Evolutionary conservation across 1,140 invertebrate species (phyloP).

Genomic region (Conopomorpha cramerella): DNA sequence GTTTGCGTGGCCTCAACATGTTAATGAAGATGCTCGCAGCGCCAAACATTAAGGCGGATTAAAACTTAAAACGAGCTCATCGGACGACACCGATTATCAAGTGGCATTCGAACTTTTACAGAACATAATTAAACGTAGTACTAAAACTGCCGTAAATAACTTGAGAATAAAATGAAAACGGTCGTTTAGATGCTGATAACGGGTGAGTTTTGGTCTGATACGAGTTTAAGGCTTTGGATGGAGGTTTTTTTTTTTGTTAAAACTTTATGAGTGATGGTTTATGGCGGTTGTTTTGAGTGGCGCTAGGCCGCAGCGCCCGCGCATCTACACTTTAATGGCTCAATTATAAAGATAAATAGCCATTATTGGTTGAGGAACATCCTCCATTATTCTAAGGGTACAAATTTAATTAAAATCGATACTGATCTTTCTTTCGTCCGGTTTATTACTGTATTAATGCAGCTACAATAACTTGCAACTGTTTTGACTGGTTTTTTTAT

Average conservation of each 20-base stretch:
- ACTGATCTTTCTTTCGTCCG: constrained; percentile 14
- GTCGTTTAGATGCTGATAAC: constrained; percentile 30
- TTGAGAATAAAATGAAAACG: constrained; percentile 18
- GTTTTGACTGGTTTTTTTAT: constrained; percentile 1
- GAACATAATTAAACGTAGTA: constrained; percentile 21
- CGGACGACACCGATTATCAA: too few species aligned
- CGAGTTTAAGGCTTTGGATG: constrained; percentile 8
- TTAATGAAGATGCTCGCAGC: constrained; percentile 9
- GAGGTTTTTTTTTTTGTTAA: constrained; percentile 10
- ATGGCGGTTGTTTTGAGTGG: constrained; percentile 3
- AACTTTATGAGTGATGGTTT: constrained; percentile 9
- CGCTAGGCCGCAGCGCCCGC: constrained; percentile 15
- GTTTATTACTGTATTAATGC: constrained; percentile 2
- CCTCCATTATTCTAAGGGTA: constrained; percentile 27
- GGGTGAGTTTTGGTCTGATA: constrained; percentile 7
- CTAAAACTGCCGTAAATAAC: constrained; percentile 12
- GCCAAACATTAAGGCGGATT: not conserved
- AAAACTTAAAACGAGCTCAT: too few species aligned
- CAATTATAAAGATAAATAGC: constrained; percentile 52
- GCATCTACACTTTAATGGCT: constrained; percentile 42
- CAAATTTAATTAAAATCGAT: constrained; percentile 53
- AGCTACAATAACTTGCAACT: constrained; percentile 9
- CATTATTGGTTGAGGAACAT: constrained; percentile 31
- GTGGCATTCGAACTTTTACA: constrained; percentile 12
- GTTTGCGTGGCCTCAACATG: constrained; percentile 12